Conservation (phyloP, 2,797 vertebrate genomes). For the Hephaestus fuliginosus region DNA sequence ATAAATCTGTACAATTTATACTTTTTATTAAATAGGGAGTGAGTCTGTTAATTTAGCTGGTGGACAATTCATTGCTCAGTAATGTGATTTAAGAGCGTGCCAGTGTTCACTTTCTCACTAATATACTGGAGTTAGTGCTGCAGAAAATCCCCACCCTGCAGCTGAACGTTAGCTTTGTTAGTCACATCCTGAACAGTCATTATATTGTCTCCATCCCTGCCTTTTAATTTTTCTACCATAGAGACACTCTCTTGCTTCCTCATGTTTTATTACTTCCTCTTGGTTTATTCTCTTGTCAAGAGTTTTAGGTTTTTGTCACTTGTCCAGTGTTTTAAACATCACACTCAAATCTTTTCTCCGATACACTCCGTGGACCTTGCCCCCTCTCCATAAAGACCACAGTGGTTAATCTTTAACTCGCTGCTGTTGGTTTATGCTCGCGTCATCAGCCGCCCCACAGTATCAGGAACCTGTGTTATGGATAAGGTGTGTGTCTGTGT, state of each 20-base stretch:
- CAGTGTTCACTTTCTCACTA: neutral
- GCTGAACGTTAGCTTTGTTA: conserved; percentile 5
- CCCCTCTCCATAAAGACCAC: conserved; percentile 40
- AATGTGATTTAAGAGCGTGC: neutral
- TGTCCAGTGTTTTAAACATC: conserved; percentile 2
- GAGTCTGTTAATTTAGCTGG: neutral
- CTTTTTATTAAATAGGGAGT: neutral
- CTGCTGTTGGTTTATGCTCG: conserved; percentile 33
- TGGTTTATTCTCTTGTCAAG: neutral
- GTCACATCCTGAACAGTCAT: conserved; percentile 15
- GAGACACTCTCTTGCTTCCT: neutral
- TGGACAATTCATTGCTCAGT: neutral
- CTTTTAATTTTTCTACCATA: neutral
- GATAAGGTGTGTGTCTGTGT: conserved; percentile 51
- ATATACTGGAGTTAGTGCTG: neutral
- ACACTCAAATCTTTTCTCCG: neutral
- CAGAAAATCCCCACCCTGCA: conserved; percentile 5
- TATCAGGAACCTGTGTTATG: conserved; percentile 33
- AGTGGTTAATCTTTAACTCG: conserved; percentile 61
- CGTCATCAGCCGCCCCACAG: conserved; percentile 13
- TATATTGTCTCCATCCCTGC: neutral
- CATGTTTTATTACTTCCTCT: neutral
- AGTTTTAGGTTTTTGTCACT: conserved; percentile 14
- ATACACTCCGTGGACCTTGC: conserved; percentile 66
- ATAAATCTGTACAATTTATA: neutral